Evolutionary conservation across 2,888 invertebrate species (phyloP).

Genomic region (Cistogaster globosa): DNA sequence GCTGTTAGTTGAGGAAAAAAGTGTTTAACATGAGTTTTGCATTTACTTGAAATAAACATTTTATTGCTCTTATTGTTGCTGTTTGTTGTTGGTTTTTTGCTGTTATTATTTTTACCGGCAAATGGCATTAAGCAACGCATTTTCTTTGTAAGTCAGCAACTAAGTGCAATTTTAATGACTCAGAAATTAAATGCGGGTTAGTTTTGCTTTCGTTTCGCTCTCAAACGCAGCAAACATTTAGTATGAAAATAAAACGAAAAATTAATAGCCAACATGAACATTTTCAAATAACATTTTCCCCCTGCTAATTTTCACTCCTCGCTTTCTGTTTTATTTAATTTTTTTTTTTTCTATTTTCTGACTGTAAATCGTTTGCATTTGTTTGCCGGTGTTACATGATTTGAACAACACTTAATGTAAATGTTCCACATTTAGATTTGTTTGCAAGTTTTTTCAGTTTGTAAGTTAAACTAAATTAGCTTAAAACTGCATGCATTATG

Average conservation of each 20-base stretch:
- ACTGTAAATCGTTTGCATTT: neutral
- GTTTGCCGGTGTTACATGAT: constrained; percentile 46
- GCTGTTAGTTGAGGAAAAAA: constrained; percentile 53
- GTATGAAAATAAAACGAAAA: constrained; percentile 51
- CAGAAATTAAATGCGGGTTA: constrained; percentile 80
- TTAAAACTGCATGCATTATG: constrained; percentile 72
- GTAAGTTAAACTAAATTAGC: constrained; percentile 79
- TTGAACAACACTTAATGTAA: constrained; percentile 69
- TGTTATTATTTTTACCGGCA: constrained; percentile 45
- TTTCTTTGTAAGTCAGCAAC: constrained; percentile 49
- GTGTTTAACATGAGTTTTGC: constrained; percentile 78
- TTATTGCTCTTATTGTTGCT: neutral
- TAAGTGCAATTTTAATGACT: constrained; percentile 78
- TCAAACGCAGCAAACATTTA: constrained; percentile 12
- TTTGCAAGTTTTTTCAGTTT: constrained; percentile 72
- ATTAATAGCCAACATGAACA: constrained; percentile 63
- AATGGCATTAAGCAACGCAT: constrained; percentile 66
- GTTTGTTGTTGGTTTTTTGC: constrained; percentile 23
- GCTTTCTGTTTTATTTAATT: neutral
- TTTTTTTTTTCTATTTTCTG: neutral
- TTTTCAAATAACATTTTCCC: neutral
- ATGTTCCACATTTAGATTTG: constrained; percentile 63
- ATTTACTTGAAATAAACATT: constrained; percentile 74
- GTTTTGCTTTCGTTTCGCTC: constrained; percentile 52
- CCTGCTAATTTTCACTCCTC: neutral